phyloP scores from a whole-genome alignment of 2,888 invertebrate genomes.

The Hartigia nigra region DNA sequence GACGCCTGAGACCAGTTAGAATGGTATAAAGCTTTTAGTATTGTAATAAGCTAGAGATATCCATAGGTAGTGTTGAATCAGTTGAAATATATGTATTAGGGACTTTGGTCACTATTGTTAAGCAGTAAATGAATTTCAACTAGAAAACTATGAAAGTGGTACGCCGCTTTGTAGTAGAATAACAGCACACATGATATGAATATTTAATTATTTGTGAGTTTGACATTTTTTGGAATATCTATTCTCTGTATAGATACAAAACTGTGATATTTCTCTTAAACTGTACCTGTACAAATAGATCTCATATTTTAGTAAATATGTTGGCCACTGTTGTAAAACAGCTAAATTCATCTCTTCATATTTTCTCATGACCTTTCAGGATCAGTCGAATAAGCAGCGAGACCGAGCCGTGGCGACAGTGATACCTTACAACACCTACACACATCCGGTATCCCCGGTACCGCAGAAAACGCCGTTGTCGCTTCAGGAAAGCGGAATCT shows the following conservation, averaged over 20 bases:
- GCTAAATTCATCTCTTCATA: neutral
- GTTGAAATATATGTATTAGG: neutral
- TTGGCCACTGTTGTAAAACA: neutral
- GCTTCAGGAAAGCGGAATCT: constrained; percentile 80
- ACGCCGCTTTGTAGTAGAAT: neutral
- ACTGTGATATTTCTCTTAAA: neutral
- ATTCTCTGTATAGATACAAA: neutral
- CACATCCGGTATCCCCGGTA: constrained; percentile 40
- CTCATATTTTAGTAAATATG: neutral
- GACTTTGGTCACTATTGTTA: neutral
- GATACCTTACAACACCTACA: constrained; percentile 50
- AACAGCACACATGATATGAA: neutral
- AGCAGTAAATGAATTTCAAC: neutral
- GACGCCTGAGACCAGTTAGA: neutral
- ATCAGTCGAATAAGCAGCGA: constrained; percentile 47
- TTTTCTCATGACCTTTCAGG: constrained; percentile 33
- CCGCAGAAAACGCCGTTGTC: constrained; percentile 52
- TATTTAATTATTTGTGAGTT: neutral
- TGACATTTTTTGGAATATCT: neutral
- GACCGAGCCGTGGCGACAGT: constrained; percentile 56
- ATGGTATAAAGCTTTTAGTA: neutral
- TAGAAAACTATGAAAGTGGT: neutral
- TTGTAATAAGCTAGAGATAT: neutral
- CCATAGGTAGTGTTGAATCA: neutral
- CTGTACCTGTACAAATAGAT: neutral